A percentile compares a stretch with the other conserved stretches of the same genome.
These are phyloP conservation scores for Apogon talboti DNA, from an alignment of 2,797 vertebrate genomes.

Conservation along the genomic window DNA sequence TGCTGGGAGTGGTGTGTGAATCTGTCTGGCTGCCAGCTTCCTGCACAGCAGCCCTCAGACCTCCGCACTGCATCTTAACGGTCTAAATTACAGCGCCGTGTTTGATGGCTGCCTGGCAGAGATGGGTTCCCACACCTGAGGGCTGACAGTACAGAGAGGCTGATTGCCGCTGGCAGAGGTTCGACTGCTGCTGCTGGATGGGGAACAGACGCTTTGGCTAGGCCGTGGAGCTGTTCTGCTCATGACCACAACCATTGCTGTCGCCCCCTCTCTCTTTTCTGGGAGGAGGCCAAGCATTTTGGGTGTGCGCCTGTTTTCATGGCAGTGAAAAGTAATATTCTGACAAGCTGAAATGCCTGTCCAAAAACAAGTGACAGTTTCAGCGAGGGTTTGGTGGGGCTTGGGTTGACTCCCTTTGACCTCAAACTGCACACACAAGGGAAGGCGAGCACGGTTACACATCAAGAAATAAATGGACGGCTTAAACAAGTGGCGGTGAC, in stretches of 20 bases:
- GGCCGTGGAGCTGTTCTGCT: slow-evolving; percentile 46
- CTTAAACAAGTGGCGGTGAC: slow-evolving; percentile 41
- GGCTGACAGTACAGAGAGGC: slow-evolving; percentile 45
- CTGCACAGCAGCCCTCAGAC: slow-evolving; percentile 44
- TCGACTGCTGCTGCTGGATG: slow-evolving; percentile 40
- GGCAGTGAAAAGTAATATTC: slow-evolving; percentile 59
- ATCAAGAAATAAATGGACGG: slow-evolving; percentile 39
- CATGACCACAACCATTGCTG: slow-evolving; percentile 27
- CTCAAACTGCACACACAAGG: slow-evolving; percentile 49
- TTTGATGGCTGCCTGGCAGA: slow-evolving; percentile 68
- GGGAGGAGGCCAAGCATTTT: slow-evolving; percentile 55
- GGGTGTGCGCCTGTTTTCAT: slow-evolving; percentile 60
- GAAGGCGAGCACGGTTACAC: slow-evolving; percentile 42
- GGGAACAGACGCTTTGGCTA: slow-evolving; percentile 45
- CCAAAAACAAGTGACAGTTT: slow-evolving; percentile 59
- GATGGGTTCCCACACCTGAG: slow-evolving; percentile 71
- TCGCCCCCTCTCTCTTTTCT: slow-evolving; percentile 32
- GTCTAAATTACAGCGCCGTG: slow-evolving; percentile 55
- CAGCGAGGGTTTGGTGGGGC: slow-evolving; percentile 38
- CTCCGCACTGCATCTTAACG: slow-evolving; percentile 53
- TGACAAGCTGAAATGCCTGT: slow-evolving; percentile 53
- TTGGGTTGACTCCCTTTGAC: slow-evolving; percentile 53
- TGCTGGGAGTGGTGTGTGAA: slow-evolving; percentile 63
- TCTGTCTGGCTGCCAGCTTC: slow-evolving; percentile 57
- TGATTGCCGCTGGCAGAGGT: slow-evolving; percentile 59